phyloP scores from a whole-genome alignment of 2,113 vertebrate species.

The Pogonocichla stellata region DNA sequence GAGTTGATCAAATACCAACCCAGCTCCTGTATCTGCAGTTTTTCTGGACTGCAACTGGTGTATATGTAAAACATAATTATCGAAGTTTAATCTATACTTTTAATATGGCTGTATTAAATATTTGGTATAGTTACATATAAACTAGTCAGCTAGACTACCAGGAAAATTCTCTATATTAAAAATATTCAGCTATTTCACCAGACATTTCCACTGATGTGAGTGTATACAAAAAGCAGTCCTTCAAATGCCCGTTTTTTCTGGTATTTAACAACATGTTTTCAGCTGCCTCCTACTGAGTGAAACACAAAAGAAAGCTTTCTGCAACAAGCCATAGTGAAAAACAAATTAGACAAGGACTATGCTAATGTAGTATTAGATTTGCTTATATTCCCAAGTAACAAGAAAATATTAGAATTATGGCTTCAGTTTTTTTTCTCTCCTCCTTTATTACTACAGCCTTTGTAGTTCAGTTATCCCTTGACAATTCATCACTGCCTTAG shows the following conservation, averaged over 20 bases:
- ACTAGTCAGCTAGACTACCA: background rate
- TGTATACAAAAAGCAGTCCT: background rate
- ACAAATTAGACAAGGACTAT: background rate
- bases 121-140: background rate
- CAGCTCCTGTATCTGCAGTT: background rate
- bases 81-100: background rate
- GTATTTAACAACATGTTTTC: background rate
- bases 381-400: background rate
- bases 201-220: background rate
- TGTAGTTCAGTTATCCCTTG: background rate
- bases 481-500: background rate
- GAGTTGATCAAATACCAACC: background rate
- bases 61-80: background rate
- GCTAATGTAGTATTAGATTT: background rate
- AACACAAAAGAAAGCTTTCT: constrained; percentile 6
- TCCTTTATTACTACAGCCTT: background rate
- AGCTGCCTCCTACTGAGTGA: background rate
- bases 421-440: constrained; percentile 6
- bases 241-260: background rate
- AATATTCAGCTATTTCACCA: background rate
- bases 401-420: background rate
- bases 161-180: background rate
- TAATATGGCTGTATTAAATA: background rate
- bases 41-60: background rate
- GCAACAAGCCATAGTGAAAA: background rate